phyloP scores from a whole-genome alignment of 2,888 invertebrate genomes.

The Belgica antarctica region DNA sequence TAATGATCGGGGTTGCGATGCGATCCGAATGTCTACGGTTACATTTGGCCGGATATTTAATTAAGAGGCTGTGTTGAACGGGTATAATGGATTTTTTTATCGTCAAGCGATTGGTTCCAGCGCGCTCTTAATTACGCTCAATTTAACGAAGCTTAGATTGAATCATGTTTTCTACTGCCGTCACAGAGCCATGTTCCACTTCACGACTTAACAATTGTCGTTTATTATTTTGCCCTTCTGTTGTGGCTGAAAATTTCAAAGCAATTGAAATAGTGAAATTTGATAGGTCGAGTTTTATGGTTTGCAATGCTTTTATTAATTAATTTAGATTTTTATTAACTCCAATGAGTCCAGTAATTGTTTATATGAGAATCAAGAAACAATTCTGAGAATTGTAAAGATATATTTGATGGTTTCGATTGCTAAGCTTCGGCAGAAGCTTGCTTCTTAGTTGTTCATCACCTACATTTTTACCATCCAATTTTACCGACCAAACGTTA shows the following conservation, averaged over 20 bases:
- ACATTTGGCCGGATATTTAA: background rate
- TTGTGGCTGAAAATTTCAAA: background rate
- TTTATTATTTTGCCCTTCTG: constrained; percentile 15
- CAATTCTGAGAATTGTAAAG: background rate
- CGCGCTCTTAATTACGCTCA: constrained; percentile 30
- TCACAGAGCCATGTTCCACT: background rate
- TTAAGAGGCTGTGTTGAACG: background rate
- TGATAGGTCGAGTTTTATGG: background rate
- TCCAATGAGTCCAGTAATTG: background rate
- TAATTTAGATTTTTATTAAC: constrained; percentile 14
- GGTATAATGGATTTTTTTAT: background rate
- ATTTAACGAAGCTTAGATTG: constrained; percentile 38
- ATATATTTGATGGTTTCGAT: background rate
- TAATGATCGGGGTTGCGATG: background rate
- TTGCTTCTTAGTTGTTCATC: no score
- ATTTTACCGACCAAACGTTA: background rate
- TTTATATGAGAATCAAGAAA: background rate
- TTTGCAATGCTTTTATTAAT: background rate
- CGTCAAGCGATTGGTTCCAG: constrained; percentile 19
- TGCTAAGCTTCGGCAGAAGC: no score
- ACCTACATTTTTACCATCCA: no score
- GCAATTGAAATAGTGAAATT: background rate
- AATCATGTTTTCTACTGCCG: constrained; percentile 17
- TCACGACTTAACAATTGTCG: constrained; percentile 1
- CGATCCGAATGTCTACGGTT: background rate